These are phyloP conservation scores for Prunella strophiata DNA, from an alignment of 2,797 vertebrate species.

Conservation along the genomic window DNA sequence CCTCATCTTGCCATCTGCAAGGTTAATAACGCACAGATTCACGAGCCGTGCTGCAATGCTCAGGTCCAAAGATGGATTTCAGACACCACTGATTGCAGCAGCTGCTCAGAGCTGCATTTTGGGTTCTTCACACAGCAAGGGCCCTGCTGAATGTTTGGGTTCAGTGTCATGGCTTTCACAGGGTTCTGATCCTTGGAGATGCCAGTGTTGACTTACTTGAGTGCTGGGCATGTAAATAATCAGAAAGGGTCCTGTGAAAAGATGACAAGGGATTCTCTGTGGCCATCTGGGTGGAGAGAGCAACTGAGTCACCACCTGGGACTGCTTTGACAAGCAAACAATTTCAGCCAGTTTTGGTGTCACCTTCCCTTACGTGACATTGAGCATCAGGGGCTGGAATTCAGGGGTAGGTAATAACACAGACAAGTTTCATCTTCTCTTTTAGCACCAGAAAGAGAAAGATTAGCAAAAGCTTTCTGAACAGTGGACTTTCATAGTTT, in stretches of 20 bases:
- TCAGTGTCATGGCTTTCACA: neutral
- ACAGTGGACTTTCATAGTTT: neutral
- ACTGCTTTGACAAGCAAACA: neutral
- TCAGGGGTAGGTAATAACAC: neutral
- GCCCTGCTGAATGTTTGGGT: neutral
- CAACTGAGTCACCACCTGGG: neutral
- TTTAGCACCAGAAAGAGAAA: neutral
- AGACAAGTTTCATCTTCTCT: neutral
- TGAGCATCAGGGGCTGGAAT: neutral
- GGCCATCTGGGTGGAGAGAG: neutral
- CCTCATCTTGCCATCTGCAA: constrained; percentile 16
- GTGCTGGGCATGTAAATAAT: neutral
- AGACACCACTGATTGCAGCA: neutral
- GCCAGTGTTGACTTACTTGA: neutral
- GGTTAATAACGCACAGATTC: neutral
- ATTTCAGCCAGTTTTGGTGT: neutral
- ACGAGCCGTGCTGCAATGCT: neutral
- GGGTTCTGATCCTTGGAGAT: neutral
- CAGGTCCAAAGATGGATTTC: neutral
- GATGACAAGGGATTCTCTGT: neutral
- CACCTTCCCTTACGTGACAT: neutral
- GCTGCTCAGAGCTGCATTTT: neutral
- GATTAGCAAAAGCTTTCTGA: neutral
- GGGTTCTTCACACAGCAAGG: neutral
- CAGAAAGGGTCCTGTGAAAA: neutral